Evolutionary conservation across 1,140 invertebrate species (phyloP), one percentile per base, ranked within the genome.

Genomic region (Sycobia sp.): DNA sequence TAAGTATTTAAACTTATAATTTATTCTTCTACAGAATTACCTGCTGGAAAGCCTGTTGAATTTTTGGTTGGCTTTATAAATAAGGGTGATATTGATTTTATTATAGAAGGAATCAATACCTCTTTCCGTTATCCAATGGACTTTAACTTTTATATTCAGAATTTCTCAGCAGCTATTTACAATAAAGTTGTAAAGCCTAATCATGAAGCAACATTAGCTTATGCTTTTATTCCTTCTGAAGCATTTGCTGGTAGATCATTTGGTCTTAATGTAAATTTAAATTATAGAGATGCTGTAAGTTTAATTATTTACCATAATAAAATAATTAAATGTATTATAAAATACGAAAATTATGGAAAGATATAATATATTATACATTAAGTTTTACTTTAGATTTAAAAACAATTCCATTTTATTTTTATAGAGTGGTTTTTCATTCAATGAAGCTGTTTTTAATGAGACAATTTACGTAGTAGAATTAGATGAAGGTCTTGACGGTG

Each of bases 71-170:
- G 97, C 38, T 98, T 99, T 77, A 90, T 88, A 14, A 99, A 99
- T 82, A 96, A 94, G 77, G 97, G 96, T 36, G 85, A 90, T 62
- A 85, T 89, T 69, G 94, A 97, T 68, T 97, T 98, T 73, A 82
- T 93, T 13, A 86, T 99, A 9, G 96, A 99, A 76, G 90, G 90
- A 3, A 84, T 98, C 71, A 97, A 99, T 75, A 96, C 96, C 0
- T 98, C 97, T 0, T 97, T 99, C 87, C 89, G 97, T 71, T 99
- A 99, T 76, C 95, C 97, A 18, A 94, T 98, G 89, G 97, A 99
- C 79, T 99, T 95, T 83, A 95, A 90, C 68, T 99, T 96, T 78
- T 94, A 96, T 76, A 97, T 99, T 71, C 97, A 99, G 80, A 99
- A 99, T 83, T 99, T 98, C 83, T 95, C 95, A 0, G 89, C 92